A percentile compares a stretch with the other conserved stretches of the same genome.
Evolutionary conservation across 2,113 vertebrate genomes (phyloP).

Genomic region (Erpornis zantholeuca): DNA sequence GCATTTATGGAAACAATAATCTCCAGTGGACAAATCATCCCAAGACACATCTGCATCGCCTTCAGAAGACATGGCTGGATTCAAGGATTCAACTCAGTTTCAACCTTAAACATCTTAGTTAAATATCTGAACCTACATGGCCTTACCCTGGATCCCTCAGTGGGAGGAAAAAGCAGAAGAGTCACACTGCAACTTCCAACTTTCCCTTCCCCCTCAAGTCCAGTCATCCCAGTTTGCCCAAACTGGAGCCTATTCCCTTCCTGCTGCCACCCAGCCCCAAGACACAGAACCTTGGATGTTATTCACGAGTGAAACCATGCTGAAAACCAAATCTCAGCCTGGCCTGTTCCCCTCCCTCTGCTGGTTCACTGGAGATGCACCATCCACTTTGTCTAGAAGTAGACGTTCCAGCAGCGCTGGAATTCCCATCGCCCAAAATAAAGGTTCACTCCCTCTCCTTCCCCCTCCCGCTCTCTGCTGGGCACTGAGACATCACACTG

Average conservation of each 20-base stretch:
- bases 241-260: fast-evolving
- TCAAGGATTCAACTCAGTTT: neutral
- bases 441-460: neutral
- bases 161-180: neutral
- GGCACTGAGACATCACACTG: fast-evolving
- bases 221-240: neutral
- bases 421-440: neutral
- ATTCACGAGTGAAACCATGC: neutral
- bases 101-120: neutral
- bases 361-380: neutral
- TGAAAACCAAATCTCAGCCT: neutral
- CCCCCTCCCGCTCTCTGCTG: neutral
- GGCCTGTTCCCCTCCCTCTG: neutral
- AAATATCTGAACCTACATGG: neutral
- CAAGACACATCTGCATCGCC: neutral
- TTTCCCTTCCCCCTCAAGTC: neutral
- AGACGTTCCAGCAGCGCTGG: neutral
- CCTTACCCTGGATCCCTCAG: neutral
- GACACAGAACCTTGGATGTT: fast-evolving
- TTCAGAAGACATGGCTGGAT: neutral
- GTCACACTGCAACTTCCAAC: neutral
- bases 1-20: neutral
- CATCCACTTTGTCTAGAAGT: neutral
- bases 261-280: neutral
- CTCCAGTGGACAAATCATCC: neutral